Percentiles rank a stretch among this genome's conserved stretches.
Evolutionary conservation across 2,888 invertebrate genomes (phyloP).

Genomic region (Chesias legatella): DNA sequence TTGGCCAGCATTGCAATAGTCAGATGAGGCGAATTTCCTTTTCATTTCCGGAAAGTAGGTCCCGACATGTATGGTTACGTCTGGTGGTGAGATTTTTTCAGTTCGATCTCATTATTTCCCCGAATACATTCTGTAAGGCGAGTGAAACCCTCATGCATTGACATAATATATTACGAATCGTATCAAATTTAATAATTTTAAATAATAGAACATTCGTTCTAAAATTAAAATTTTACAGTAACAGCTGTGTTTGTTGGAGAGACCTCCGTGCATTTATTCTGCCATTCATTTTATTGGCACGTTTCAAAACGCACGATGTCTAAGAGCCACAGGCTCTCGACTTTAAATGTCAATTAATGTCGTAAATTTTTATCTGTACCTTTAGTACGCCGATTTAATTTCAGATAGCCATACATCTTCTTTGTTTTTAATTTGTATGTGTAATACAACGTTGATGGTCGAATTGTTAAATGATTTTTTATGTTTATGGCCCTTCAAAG

Average conservation of each 20-base stretch:
- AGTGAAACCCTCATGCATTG: no score
- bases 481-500: slow-evolving; percentile 30
- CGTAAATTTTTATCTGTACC: slow-evolving; percentile 44
- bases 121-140: slow-evolving; percentile 28
- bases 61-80: slow-evolving; percentile 12
- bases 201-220: no score
- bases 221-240: no score
- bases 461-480: slow-evolving; percentile 33
- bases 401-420: slow-evolving; percentile 43
- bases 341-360: slow-evolving; percentile 55
- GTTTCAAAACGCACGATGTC: no score
- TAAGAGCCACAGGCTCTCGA: slow-evolving; percentile 28
- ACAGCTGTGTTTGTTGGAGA: no score
- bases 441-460: slow-evolving; percentile 31
- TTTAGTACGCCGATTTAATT: slow-evolving; percentile 42
- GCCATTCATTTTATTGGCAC: not conserved
- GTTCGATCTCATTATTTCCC: slow-evolving; percentile 33
- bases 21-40: slow-evolving; percentile 14
- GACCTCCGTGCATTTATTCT: slow-evolving; percentile 5
- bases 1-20: no score
- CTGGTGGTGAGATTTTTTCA: slow-evolving; percentile 22
- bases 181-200: no score
- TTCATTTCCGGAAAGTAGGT: slow-evolving; percentile 21
- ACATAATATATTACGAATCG: no score
- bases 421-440: slow-evolving; percentile 39